phyloP scores from a whole-genome alignment of 2,113 vertebrate species.

The Anarhynchus alexandrinus region DNA sequence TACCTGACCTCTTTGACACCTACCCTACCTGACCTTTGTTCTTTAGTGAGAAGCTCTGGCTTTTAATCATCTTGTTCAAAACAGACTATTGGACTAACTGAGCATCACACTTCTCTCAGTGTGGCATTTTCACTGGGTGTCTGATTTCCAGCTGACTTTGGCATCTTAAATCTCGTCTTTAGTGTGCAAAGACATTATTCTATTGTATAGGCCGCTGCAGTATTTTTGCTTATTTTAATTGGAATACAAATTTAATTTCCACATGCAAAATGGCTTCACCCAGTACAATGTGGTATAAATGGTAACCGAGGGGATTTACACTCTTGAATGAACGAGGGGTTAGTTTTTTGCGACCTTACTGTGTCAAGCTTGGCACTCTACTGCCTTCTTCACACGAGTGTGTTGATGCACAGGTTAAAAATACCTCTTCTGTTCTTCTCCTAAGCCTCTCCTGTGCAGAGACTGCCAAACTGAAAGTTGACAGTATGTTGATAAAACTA shows the following conservation, averaged over 20 bases:
- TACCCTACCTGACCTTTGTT: not conserved
- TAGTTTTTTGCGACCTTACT: not conserved
- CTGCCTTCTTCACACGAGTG: not conserved
- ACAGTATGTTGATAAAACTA: not conserved
- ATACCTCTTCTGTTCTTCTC: not conserved
- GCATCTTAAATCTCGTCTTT: not conserved
- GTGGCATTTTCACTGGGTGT: not conserved
- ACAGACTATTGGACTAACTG: not conserved
- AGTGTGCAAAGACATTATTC: not conserved
- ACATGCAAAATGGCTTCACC: not conserved
- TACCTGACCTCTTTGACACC: not conserved
- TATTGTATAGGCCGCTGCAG: not conserved
- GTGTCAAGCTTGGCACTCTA: not conserved
- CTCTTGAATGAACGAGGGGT: not conserved
- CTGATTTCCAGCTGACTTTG: not conserved
- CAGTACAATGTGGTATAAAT: fast-evolving
- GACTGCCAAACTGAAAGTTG: not conserved
- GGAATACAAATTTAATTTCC: not conserved
- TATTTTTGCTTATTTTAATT: not conserved
- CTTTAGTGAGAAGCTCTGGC: not conserved
- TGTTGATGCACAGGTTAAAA: not conserved
- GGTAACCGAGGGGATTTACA: not conserved
- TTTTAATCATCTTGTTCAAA: not conserved
- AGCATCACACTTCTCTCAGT: not conserved
- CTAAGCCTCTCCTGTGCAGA: not conserved